Evolutionary conservation across 2,113 vertebrate genomes (phyloP).

Genomic region (Chaetodon auriga): DNA sequence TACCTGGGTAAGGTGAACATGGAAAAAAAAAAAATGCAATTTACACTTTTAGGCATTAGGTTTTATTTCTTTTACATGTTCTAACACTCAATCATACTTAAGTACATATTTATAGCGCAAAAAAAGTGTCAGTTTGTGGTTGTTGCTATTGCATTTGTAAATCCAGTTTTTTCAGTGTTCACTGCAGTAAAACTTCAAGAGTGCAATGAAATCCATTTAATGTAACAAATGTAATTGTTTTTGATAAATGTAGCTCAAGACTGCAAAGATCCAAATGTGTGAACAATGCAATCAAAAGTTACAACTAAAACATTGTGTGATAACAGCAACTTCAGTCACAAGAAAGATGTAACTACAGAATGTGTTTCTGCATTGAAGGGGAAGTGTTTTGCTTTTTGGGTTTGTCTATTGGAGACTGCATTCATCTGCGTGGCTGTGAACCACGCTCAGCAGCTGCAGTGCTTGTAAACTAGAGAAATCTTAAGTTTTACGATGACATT

Average conservation of each 20-base stretch:
- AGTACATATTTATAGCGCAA: neutral
- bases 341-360: conserved; percentile 1
- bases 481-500: conserved; percentile 21
- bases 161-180: neutral
- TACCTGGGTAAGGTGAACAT: conserved; percentile 74
- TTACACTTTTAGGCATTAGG: neutral
- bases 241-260: neutral
- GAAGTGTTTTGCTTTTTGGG: conserved; percentile 26
- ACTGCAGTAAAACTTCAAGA: neutral
- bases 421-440: conserved; percentile 31
- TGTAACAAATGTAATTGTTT: neutral
- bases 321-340: conserved; percentile 4
- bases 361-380: neutral
- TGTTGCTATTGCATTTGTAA: neutral
- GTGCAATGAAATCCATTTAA: neutral
- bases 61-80: neutral
- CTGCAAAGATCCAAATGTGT: neutral
- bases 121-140: neutral
- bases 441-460: neutral
- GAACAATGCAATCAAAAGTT: neutral
- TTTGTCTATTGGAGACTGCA: conserved; percentile 21
- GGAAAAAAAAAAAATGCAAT: neutral
- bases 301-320: conserved; percentile 3
- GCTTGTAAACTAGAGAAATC: conserved; percentile 17
- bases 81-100: too few species aligned